Evolutionary conservation across 1,140 invertebrate genomes (phyloP), one percentile per base, ranked within the genome.

Genomic region (Drosophila paulistorum): DNA sequence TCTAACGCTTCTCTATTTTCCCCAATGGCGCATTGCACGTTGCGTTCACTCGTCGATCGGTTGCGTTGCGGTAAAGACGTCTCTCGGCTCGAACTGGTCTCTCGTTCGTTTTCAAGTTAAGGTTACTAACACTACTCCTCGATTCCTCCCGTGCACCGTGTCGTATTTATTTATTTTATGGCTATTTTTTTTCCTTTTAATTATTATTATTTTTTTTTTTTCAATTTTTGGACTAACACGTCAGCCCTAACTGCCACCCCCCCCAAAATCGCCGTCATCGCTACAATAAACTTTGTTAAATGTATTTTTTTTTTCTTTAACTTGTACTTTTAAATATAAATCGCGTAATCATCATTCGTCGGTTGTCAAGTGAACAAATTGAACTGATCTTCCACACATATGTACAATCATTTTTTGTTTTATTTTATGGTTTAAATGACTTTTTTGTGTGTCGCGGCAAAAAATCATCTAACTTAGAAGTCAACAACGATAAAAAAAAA

Each of bases 1-100:
- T 67, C 62, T 54, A 65, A 66, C 39, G 58, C 60, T 66, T 70
- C 37, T 45, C 70, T 74, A 74, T 74, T 79, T 79, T 77, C 74
- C 67, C 77, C 70, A 66, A 79, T 48, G 33, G 74, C 77, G 58
- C 70, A 79, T 59, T 86, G 78, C 82, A 81, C 81, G 65, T 77
- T 83, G 65, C 68, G 79, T 83, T 86, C 83, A 86, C 70, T 86
- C 83, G 79, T 79, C 76, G 83, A 86, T 86, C 83, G 79, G 70
- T 87, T 73, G 79, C 69, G 73, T 67, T 77, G 68, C 79, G 79
- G 73, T 67, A 65, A 68, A 76, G 79, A 83, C 84, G 72, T 79
- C 39, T 51, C 39, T 35, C 45, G 17, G 17, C 35, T 61, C 51
- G n/a, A 39, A 11, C 37, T 42, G 60, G 64, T 57, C 33, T 55